Evolutionary conservation across 2,888 invertebrate species (phyloP), one percentile per base, ranked within the genome.

Genomic region (Brenthis daphne): DNA sequence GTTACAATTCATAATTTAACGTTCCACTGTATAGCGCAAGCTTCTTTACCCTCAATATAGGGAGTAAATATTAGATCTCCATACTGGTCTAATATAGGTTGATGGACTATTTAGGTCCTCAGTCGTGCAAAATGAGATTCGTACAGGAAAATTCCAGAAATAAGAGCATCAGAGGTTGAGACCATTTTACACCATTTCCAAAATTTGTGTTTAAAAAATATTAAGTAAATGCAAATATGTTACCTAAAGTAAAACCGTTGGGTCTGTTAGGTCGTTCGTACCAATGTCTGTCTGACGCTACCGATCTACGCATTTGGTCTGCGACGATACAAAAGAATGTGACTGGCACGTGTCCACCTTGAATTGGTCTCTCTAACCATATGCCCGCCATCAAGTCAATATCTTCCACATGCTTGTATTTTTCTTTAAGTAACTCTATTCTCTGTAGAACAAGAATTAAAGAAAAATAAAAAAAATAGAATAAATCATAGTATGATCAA

Each of bases 331-430:
- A 98, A 67, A 96, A 96, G 80, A 98, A 96, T 20, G 97, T 97
- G 0, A 96, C 96, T 13, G 98, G 97, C 33, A 97, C 93, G 93
- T 96, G 95, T 64, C 96, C 96, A 54, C 96, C 97, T 2, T 95
- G 95, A 61, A 97, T 88, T 0, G 96, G 95, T 69, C 94, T 93
- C 82, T 98, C 98, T 0, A 96, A 95, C 69, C 98, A 96, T 48
- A 97, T 96, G 20, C 97, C 98, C 43, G 96, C 96, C 95, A 97
- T 96, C 47, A 98, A 89, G 87, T 98, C 98, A 65, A 98, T 96
- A 84, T 98, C 98, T 73, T 94, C 94, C 2, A 97, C 95, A 83
- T 96, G 94, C 1, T 76, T 67, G 68, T 86, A 87, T 1, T 77
- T 53, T 4, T 76, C 73, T 67, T 76, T 74, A 8, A 87, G 67